phyloP scores from a whole-genome alignment of 2,113 vertebrate genomes.

The Colaptes auratus region DNA sequence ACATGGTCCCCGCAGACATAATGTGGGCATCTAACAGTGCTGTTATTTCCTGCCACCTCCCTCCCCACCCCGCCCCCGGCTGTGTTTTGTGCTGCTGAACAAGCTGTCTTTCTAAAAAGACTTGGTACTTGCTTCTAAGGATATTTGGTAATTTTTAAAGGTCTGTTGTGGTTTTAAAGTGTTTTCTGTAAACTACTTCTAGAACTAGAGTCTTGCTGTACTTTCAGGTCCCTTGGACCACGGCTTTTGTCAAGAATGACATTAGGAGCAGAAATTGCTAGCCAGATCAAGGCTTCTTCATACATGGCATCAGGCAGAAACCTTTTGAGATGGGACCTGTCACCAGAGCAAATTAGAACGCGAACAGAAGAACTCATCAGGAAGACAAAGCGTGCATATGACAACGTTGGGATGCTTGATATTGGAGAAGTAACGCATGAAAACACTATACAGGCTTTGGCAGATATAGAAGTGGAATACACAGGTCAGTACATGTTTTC shows the following conservation, averaged over 20 bases:
- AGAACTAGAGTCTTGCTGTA: not conserved
- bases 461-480: slow-evolving; percentile 87
- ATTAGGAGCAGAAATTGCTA: slow-evolving; percentile 73
- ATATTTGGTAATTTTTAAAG: not conserved
- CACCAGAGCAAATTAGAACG: slow-evolving; percentile 83
- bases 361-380: slow-evolving; percentile 83
- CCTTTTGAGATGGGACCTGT: slow-evolving; percentile 87
- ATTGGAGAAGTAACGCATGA: slow-evolving; percentile 83
- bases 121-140: not conserved
- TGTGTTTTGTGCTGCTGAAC: not conserved
- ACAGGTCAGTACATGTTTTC: slow-evolving; percentile 75
- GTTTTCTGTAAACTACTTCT: not conserved
- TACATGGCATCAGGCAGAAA: slow-evolving; percentile 65
- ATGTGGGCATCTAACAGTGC: not conserved
- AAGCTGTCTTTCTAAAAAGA: not conserved
- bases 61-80: not conserved
- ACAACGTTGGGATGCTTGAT: slow-evolving; percentile 80
- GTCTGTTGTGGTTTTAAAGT: not conserved
- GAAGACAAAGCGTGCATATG: slow-evolving; percentile 84
- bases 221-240: slow-evolving; percentile 72
- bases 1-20: accelerated
- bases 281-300: slow-evolving; percentile 68
- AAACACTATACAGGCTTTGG: slow-evolving; percentile 86
- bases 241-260: slow-evolving; percentile 81
- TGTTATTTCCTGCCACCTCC: not conserved